Base-by-base conservation (phyloP, 2,113 vertebrate genomes). In the Cathartes aura region DNA sequence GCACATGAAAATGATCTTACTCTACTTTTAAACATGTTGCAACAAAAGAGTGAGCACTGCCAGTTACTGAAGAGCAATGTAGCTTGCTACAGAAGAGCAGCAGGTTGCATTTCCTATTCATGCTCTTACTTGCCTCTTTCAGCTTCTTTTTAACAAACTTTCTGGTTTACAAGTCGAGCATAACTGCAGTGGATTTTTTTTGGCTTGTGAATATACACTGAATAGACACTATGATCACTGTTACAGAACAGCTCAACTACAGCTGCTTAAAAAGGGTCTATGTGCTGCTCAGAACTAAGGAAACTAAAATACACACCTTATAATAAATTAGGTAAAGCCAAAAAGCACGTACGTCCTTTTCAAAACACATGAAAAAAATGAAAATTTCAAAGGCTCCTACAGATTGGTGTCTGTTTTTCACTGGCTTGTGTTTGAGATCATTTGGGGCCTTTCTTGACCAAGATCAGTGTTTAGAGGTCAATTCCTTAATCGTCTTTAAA, bases 321-420 rank as follows among this genome's bases (percentile, higher is more conserved):
- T 15, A 16, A 47, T 34, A 45, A 66, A 56, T 32, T 18, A 23
- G 5, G 1, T 29, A 58, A 70, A 81, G 53, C 19, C 8, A 23
- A 40, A 86, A 56, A 58, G 12, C 70, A 43, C 0, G 0, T 5
- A 53, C 1, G 1, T 18, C 7, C 70, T 67, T 84, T 74, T 21
- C 47, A 40, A 90, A 75, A 45, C 26, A 19, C 27, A 11, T 1
- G 17, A 24, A 67, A 72, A 56, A 72, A 56, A 4, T 16, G 6
- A 62, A 19, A 40, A 45, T 45, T 76, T 58, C 53, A n/a, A 30
- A 13, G 17, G 13, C 12, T 81, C 8, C 78, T 75, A 21, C 12
- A 64, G 45, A 12, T 5, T 48, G 27, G 5, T 6, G 11, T 29
- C 72, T 23, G n/a, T 36, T 68, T 90, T 50, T 19, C 64, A 27